Evolutionary conservation across 1,140 invertebrate species (phyloP).

Genomic region (Drosophila nannoptera): DNA sequence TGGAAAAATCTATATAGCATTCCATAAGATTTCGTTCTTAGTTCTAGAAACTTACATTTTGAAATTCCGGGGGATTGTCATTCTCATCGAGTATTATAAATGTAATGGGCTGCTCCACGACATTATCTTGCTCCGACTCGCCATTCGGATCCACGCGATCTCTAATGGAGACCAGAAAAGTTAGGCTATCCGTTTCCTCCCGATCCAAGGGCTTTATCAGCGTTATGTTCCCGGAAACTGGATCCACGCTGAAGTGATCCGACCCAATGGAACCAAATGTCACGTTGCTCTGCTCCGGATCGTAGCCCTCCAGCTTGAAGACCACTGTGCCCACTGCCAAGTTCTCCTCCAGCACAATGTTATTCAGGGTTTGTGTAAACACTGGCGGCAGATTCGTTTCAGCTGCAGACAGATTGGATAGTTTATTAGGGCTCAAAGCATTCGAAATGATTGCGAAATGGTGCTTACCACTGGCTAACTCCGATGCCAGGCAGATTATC

Average conservation of each 20-base stretch:
- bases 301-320: slow-evolving; percentile 87
- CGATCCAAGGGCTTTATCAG: slow-evolving; percentile 88
- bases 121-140: slow-evolving; percentile 85
- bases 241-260: slow-evolving; percentile 88
- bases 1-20: neutral
- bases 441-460: neutral
- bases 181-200: slow-evolving; percentile 83
- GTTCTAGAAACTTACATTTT: slow-evolving; percentile 81
- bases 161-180: slow-evolving; percentile 67
- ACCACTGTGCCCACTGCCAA: slow-evolving; percentile 87
- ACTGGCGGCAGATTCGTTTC: slow-evolving; percentile 83
- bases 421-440: neutral
- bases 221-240: slow-evolving; percentile 87
- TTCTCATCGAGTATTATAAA: slow-evolving; percentile 93
- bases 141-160: slow-evolving; percentile 85
- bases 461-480: slow-evolving; percentile 31
- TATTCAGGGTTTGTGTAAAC: slow-evolving; percentile 86
- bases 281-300: slow-evolving; percentile 86
- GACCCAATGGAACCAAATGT: slow-evolving; percentile 89
- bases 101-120: slow-evolving; percentile 87
- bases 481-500: slow-evolving; percentile 36
- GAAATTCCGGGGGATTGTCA: slow-evolving; percentile 91
- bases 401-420: slow-evolving; percentile 6
- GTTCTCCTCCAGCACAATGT: slow-evolving; percentile 87
- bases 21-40: neutral